These are phyloP conservation scores for Copidosoma floridanum DNA, from an alignment of 1,140 invertebrate genomes.

Conservation along the genomic window DNA sequence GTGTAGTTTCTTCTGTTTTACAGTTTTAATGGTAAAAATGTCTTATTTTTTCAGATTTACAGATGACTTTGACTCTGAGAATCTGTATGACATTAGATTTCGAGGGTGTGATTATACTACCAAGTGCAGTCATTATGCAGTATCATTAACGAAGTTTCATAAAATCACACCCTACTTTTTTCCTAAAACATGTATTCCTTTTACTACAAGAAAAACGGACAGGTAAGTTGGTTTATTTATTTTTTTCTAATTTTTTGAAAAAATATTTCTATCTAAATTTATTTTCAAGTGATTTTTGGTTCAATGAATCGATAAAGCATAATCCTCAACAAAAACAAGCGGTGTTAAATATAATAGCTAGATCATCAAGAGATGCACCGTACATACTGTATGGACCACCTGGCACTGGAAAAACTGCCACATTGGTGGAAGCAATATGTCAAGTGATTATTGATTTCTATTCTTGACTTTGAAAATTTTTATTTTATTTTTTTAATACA, in stretches of 20 bases:
- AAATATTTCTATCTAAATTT: slow-evolving; percentile 7
- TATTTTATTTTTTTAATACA: too few relatives aligned
- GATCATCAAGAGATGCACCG: slow-evolving; percentile 63
- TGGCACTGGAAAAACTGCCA: slow-evolving; percentile 78
- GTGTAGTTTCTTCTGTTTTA: too few relatives aligned
- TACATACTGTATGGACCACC: slow-evolving; percentile 79
- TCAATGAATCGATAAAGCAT: slow-evolving; percentile 62
- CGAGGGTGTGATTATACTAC: neutral
- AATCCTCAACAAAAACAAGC: slow-evolving; percentile 68
- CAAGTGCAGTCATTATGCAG: slow-evolving; percentile 6
- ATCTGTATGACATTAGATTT: neutral
- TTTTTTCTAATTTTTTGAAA: neutral
- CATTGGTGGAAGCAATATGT: slow-evolving; percentile 69
- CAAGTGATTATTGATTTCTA: too few relatives aligned
- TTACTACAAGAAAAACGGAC: neutral
- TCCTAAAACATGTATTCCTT: neutral
- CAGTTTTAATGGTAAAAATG: too few relatives aligned
- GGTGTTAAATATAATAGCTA: slow-evolving; percentile 63
- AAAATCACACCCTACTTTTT: neutral
- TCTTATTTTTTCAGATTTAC: too few relatives aligned
- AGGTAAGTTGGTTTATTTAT: neutral
- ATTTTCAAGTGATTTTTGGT: slow-evolving; percentile 66
- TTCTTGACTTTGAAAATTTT: too few relatives aligned
- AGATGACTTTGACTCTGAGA: neutral
- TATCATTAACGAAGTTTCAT: neutral